Evolutionary conservation across 2,797 vertebrate species (phyloP).

Genomic region (Rhinichthys osculus): DNA sequence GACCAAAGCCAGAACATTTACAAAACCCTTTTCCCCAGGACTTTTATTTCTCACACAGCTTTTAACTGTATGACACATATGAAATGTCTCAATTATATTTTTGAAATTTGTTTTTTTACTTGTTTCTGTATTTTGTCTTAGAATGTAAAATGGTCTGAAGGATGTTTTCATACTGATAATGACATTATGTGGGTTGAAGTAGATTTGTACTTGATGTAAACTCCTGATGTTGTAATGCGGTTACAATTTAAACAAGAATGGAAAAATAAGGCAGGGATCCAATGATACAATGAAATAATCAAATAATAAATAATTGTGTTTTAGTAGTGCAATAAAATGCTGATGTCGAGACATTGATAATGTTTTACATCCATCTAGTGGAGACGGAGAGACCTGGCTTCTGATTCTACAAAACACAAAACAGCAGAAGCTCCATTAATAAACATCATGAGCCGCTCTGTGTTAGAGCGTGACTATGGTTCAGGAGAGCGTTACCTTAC

Average conservation of each 20-base stretch:
- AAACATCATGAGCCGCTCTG: not conserved
- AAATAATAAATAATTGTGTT: constrained; percentile 47
- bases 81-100: not conserved
- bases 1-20: constrained; percentile 27
- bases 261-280: constrained; percentile 3
- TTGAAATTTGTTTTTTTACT: not conserved
- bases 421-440: constrained; percentile 4
- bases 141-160: not conserved
- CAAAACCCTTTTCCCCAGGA: not conserved
- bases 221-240: not conserved
- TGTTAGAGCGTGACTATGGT: not conserved
- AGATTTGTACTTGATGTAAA: not conserved
- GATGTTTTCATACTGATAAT: not conserved
- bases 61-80: not conserved
- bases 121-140: not conserved
- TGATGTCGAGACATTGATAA: not conserved
- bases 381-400: not conserved
- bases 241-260: not conserved
- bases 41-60: not conserved
- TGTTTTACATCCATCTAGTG: constrained; percentile 16
- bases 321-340: constrained; percentile 35
- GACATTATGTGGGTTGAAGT: not conserved
- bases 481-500: constrained; percentile 76
- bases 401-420: constrained; percentile 22
- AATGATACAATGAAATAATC: not conserved